Base-by-base conservation (phyloP, 2,113 vertebrate genomes). In the Gallinago jamesoni region DNA sequence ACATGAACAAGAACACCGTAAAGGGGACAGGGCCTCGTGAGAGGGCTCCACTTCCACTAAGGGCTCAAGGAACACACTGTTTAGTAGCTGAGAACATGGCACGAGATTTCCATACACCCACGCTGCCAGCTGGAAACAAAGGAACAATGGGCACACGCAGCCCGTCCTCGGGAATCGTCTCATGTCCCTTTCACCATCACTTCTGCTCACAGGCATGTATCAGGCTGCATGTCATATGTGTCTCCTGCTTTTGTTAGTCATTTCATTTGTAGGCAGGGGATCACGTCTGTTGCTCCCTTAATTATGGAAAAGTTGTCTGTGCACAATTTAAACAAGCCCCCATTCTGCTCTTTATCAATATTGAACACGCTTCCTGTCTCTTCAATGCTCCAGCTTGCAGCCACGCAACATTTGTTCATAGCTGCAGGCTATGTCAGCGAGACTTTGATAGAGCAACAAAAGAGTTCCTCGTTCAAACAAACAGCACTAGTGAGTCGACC, bases 401-500 rank as follows among this genome's bases (percentile, higher is more conserved):
- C 73, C 92, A 92, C 91, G 67, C 93, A 96, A 92, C 96, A 97
- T 94, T 97, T 97, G 94, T 19, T 97, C 91, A 12, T 97, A 96
- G 96, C 95, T 84, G 84, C 94, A 94, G 96, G 95, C 95, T 96
- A 94, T 94, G 91, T 89, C 94, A 96, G 94, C 1, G 17, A 94
- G 83, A 82, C 95, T 96, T 96, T 67, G 93, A 84, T 19, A 84
- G 94, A 94, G 94, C 93, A 94, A 91, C 92, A 93, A 67, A 89
- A 69, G 90, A 83, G 96, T 7, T 92, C 73, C 84, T 67, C 9
- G 0, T 76, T 92, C 83, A 63, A 63, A 86, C 45, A 90, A 90
- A 81, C 84, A 75, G 76, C 33, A 0, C 80, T 1, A 28, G 59
- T 8, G 55, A 70, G 77, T 27, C 6, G 8, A 73, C 13, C 3